Conservation (phyloP, 2,888 invertebrate species). For the Epinotia nisella region DNA sequence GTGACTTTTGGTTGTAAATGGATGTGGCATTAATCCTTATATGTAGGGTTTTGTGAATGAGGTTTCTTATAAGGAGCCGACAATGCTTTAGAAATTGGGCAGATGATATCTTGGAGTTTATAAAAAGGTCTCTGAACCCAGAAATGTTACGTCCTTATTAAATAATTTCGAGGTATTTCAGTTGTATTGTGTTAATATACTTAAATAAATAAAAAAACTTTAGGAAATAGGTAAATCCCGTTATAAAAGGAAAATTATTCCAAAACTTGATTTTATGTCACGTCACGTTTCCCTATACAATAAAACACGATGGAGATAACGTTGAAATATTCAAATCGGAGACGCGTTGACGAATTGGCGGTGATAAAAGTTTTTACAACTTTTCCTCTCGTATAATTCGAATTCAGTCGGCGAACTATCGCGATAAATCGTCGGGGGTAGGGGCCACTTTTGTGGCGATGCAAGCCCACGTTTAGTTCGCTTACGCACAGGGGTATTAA, state of each 20-base stretch:
- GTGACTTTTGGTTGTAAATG: slow-evolving; percentile 28
- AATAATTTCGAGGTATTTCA: neutral
- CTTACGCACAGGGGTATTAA: neutral
- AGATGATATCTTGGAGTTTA: slow-evolving; percentile 36
- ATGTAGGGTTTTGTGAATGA: slow-evolving; percentile 32
- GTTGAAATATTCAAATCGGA: slow-evolving; percentile 56
- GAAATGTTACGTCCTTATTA: neutral
- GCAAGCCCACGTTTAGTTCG: slow-evolving; percentile 4
- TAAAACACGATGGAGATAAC: slow-evolving; percentile 44
- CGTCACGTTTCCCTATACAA: slow-evolving; percentile 41
- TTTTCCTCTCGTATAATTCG: slow-evolving; percentile 51
- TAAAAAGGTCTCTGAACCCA: slow-evolving; percentile 8
- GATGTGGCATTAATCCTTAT: slow-evolving; percentile 35
- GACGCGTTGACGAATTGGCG: slow-evolving; percentile 60
- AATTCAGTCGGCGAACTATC: slow-evolving; percentile 53
- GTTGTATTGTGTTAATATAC: too few species aligned
- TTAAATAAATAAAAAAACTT: neutral
- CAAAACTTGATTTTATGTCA: neutral
- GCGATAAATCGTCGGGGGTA: slow-evolving; percentile 53
- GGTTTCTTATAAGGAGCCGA: slow-evolving; percentile 37
- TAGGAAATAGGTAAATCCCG: neutral
- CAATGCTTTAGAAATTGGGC: slow-evolving; percentile 39
- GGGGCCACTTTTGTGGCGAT: slow-evolving; percentile 20
- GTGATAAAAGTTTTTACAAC: slow-evolving; percentile 62
- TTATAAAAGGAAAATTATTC: neutral